Evolutionary conservation across 2,113 vertebrate species (phyloP).

Genomic region (Benitochromis conjunctus): DNA sequence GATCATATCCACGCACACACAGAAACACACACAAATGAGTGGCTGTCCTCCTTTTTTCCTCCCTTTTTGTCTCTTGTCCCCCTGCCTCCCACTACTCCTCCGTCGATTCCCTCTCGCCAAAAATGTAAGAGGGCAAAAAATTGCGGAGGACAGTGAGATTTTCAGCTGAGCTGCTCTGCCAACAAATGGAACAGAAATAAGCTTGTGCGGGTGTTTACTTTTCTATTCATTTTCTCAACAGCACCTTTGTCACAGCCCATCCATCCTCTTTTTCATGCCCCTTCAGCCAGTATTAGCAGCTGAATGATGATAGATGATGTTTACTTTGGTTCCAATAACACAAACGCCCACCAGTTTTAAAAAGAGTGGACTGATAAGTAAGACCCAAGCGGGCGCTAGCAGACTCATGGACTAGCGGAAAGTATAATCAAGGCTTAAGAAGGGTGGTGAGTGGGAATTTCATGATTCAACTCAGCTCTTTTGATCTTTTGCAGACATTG

Average conservation of each 20-base stretch:
- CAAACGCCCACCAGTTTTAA: neutral
- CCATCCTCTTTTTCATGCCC: conserved; percentile 15
- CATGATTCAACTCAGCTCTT: neutral
- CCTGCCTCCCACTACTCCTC: conserved; percentile 3
- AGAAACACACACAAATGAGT: neutral
- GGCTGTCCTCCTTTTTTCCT: conserved; percentile 33
- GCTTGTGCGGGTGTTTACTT: conserved; percentile 29
- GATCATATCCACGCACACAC: neutral
- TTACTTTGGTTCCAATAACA: conserved; percentile 29
- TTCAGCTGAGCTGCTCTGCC: conserved; percentile 5
- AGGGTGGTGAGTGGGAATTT: neutral
- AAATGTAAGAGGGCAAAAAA: conserved; percentile 14
- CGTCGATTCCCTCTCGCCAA: neutral
- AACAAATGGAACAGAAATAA: conserved; percentile 8
- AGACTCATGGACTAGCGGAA: neutral
- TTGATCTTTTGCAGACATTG: conserved; percentile 7
- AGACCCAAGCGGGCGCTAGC: neutral
- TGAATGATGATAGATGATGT: conserved; percentile 51
- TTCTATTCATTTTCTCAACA: conserved; percentile 26
- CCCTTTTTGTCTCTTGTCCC: conserved; percentile 5
- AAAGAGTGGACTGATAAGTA: conserved; percentile 7
- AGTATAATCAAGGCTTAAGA: neutral
- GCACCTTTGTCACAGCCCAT: conserved; percentile 44
- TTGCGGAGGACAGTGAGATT: conserved; percentile 18
- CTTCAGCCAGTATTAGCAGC: conserved; percentile 35